phyloP scores from a whole-genome alignment of 2,113 vertebrate species.

The Tenrec ecaudatus region DNA sequence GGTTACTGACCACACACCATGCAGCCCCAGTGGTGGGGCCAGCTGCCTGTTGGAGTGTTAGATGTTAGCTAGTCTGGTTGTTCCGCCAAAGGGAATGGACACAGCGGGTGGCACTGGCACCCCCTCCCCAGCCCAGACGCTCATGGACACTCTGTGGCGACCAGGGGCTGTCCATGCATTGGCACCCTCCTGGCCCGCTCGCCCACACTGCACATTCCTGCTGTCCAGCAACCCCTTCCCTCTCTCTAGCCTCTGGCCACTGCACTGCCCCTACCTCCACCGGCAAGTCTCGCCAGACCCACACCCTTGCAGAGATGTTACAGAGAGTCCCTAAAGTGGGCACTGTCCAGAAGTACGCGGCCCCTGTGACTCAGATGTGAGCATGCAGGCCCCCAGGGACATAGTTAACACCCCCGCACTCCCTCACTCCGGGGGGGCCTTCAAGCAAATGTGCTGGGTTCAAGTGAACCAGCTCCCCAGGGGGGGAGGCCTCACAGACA shows the following conservation, averaged over 20 bases:
- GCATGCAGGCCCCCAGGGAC: not conserved
- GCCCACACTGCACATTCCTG: not conserved
- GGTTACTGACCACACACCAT: not conserved
- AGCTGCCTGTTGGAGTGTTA: not conserved
- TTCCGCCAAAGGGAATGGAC: not conserved
- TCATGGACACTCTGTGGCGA: not conserved
- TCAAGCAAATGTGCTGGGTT: accelerated
- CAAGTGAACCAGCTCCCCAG: accelerated
- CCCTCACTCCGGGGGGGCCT: accelerated
- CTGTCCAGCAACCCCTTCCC: not conserved
- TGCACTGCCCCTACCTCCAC: not conserved
- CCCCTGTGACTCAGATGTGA: not conserved
- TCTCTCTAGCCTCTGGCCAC: not conserved
- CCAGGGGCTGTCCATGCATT: not conserved
- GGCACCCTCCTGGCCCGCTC: not conserved
- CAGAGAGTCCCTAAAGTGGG: not conserved
- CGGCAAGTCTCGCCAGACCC: not conserved
- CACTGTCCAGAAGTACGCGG: not conserved
- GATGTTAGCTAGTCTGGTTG: not conserved
- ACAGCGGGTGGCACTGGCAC: not conserved
- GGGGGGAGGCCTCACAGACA: accelerated
- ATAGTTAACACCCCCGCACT: accelerated
- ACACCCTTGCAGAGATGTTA: not conserved
- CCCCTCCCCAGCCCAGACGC: not conserved
- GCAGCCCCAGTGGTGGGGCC: not conserved